Conservation (phyloP, 2,113 vertebrate genomes). For the Psammodynastes pulverulentus region DNA sequence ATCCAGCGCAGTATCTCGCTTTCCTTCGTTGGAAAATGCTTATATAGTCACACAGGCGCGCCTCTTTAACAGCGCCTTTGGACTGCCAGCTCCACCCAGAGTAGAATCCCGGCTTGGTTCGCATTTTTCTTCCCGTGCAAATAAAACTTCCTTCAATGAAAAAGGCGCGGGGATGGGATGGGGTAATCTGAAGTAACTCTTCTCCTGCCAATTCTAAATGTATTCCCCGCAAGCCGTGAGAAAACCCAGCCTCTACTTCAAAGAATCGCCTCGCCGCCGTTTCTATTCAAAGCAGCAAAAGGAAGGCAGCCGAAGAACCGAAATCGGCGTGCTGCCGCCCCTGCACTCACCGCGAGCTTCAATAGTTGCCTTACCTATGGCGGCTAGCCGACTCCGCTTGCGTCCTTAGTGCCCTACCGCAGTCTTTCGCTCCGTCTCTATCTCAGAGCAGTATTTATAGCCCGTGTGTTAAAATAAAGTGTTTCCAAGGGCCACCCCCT, state of each 20-base stretch:
- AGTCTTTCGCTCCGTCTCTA: conserved; percentile 49
- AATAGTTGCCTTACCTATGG: too few species aligned
- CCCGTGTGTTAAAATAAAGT: conserved; percentile 47
- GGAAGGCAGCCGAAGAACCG: background rate
- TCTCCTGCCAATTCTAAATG: background rate
- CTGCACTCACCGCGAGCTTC: background rate
- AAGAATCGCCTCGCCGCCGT: background rate
- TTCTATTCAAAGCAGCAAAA: background rate
- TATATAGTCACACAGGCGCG: background rate
- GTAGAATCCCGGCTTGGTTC: background rate
- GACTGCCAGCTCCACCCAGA: background rate
- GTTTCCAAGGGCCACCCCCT: conserved; percentile 66
- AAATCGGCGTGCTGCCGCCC: background rate
- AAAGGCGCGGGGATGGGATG: background rate
- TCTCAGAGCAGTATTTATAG: conserved; percentile 69
- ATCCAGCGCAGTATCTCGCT: background rate
- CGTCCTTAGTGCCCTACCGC: background rate
- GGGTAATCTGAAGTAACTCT: background rate
- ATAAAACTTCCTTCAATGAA: background rate
- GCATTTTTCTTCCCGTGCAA: background rate
- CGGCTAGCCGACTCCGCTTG: background rate
- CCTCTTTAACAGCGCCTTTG: background rate
- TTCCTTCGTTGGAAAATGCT: background rate
- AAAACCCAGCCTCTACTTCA: background rate
- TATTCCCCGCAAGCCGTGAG: background rate